A percentile compares a stretch with the other conserved stretches of the same genome.
These are phyloP conservation scores for Metellina segmentata DNA, from an alignment of 2,888 invertebrate species.

Conservation along the genomic window DNA sequence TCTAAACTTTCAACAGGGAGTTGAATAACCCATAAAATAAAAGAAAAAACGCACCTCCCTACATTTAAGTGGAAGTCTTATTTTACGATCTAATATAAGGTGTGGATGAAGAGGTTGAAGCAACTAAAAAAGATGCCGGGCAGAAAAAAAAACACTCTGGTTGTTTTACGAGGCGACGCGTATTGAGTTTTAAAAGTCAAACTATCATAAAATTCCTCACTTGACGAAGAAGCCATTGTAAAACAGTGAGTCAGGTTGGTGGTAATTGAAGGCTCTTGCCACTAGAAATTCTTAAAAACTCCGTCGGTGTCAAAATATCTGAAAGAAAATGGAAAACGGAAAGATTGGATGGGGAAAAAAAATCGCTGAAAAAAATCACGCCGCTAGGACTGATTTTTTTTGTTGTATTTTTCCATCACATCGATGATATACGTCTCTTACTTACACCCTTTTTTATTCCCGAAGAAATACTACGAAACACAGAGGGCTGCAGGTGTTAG, in stretches of 20 bases:
- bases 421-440: not conserved
- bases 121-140: slow-evolving; percentile 16
- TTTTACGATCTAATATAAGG: slow-evolving; percentile 62
- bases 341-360: not conserved
- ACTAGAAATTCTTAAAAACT: slow-evolving; percentile 46
- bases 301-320: slow-evolving; percentile 29
- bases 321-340: not conserved
- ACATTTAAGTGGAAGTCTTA: slow-evolving; percentile 48
- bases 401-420: not conserved
- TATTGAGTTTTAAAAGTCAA: slow-evolving; percentile 73
- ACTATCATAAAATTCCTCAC: slow-evolving; percentile 69
- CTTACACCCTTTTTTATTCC: slow-evolving; percentile 7
- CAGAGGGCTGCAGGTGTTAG: slow-evolving; percentile 55
- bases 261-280: slow-evolving; percentile 55
- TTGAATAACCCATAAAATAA: not conserved
- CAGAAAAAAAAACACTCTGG: slow-evolving; percentile 29
- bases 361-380: not conserved
- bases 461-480: slow-evolving; percentile 22
- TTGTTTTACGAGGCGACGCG: slow-evolving; percentile 72
- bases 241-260: slow-evolving; percentile 12
- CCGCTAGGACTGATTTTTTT: not conserved
- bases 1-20: not conserved
- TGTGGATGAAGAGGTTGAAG: slow-evolving; percentile 39
- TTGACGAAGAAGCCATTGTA: slow-evolving; percentile 40
- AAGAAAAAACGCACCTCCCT: not conserved